Percentiles rank a stretch among this genome's conserved stretches.
Conservation (phyloP, 92 coral and sea anemone genomes). For the Nematostella vectensis region DNA sequence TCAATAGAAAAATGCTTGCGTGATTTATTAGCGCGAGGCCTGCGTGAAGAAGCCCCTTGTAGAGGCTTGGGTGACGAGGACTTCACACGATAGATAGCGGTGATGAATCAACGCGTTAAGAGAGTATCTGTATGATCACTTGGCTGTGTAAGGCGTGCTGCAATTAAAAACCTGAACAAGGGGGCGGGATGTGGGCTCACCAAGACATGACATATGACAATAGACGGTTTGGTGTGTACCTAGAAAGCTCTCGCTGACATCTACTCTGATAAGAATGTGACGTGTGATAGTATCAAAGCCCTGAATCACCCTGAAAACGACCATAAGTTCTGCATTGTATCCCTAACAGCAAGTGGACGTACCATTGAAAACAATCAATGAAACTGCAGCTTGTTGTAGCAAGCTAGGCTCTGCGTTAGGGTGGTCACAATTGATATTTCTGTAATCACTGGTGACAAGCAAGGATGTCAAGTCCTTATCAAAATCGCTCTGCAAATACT, state of each 20-base stretch:
- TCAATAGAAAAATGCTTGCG: too few relatives aligned
- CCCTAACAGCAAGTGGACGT: too few relatives aligned
- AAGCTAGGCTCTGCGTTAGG: too few relatives aligned
- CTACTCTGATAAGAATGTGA: constrained; percentile 16
- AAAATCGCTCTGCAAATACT: constrained; percentile 20
- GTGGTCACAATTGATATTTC: constrained; percentile 28
- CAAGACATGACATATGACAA: constrained; percentile 51
- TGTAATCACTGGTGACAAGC: constrained; percentile 28
- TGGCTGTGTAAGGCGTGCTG: constrained; percentile 20
- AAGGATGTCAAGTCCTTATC: constrained; percentile 21
- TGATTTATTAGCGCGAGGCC: too few relatives aligned
- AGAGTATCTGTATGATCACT: neutral
- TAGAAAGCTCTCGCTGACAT: constrained; percentile 24
- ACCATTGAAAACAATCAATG: too few relatives aligned
- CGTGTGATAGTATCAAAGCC: constrained; percentile 6
- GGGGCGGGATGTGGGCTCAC: constrained; percentile 55
- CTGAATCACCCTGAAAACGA: too few relatives aligned
- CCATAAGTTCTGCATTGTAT: too few relatives aligned
- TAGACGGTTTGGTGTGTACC: constrained; percentile 48
- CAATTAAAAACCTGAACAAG: constrained; percentile 36
- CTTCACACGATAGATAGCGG: too few relatives aligned
- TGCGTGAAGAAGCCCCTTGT: too few relatives aligned
- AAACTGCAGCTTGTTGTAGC: too few relatives aligned
- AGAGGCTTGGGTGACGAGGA: too few relatives aligned
- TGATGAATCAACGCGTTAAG: too few relatives aligned